A percentile compares a stretch with the other conserved stretches of the same genome.
These are phyloP conservation scores for Bimastos eiseni DNA, from an alignment of 2,888 invertebrate species.

Conservation along the genomic window DNA sequence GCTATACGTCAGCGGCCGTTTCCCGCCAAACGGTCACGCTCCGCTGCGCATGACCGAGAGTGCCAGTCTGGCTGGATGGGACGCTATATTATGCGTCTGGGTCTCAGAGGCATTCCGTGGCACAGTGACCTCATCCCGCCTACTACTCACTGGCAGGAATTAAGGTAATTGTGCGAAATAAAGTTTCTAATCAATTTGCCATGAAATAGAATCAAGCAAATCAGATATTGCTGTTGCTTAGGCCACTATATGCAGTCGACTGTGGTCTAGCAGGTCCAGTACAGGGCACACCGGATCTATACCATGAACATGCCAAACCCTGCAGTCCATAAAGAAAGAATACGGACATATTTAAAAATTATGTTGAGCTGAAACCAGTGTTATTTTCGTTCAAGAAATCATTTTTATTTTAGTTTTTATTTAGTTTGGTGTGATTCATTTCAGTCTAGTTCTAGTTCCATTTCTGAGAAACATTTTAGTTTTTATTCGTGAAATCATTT, in stretches of 20 bases:
- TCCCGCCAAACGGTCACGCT: slow-evolving; percentile 15
- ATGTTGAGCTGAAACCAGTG: too few relatives aligned
- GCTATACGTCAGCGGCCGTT: background rate
- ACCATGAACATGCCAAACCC: too few relatives aligned
- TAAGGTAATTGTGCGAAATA: background rate
- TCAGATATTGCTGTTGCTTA: background rate
- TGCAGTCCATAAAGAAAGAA: too few relatives aligned
- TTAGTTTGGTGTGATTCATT: too few relatives aligned
- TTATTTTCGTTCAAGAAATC: too few relatives aligned
- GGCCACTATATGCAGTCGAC: background rate
- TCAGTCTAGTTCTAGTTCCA: too few relatives aligned
- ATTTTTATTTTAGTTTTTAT: too few relatives aligned
- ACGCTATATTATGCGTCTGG: background rate
- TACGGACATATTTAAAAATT: too few relatives aligned
- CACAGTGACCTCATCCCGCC: background rate
- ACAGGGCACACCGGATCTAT: too few relatives aligned
- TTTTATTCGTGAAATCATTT: too few relatives aligned
- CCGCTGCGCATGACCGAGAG: slow-evolving; percentile 19
- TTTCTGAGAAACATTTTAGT: too few relatives aligned
- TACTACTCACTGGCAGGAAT: background rate
- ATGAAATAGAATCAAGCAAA: background rate
- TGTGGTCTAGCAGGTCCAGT: too few relatives aligned
- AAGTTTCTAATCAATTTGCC: background rate
- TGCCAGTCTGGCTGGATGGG: background rate
- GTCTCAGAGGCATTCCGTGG: background rate